phyloP scores from a whole-genome alignment of 2,113 vertebrate genomes.

The Agapornis roseicollis region DNA sequence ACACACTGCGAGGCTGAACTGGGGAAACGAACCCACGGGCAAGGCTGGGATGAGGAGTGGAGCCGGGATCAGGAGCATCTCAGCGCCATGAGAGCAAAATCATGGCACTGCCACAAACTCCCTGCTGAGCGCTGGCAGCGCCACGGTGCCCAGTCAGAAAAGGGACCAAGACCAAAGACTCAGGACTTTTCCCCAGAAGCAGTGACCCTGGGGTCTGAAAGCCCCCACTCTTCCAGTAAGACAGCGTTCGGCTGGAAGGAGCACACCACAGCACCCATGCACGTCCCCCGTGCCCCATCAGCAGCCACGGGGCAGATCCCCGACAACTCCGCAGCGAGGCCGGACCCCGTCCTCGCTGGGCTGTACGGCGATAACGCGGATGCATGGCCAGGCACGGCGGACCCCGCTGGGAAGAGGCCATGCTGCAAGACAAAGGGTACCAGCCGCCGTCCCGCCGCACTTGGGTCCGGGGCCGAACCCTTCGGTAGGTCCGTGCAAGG shows the following conservation, averaged over 20 bases:
- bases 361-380: accelerated
- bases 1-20: background rate
- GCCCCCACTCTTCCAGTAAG: accelerated
- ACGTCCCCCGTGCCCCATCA: background rate
- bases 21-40: background rate
- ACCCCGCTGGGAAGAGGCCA: background rate
- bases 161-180: background rate
- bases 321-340: accelerated
- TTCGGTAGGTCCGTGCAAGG: accelerated
- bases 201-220: background rate
- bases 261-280: background rate
- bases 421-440: background rate
- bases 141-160: background rate
- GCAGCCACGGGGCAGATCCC: background rate
- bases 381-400: background rate
- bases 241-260: background rate
- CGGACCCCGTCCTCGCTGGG: accelerated
- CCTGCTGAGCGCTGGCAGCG: accelerated
- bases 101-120: background rate
- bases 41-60: accelerated
- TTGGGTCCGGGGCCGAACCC: accelerated
- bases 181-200: background rate
- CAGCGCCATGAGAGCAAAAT: accelerated
- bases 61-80: background rate
- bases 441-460: accelerated